Percentiles rank a stretch among this genome's conserved stretches.
These are phyloP conservation scores for Vanessa cardui DNA, from an alignment of 2,888 invertebrate species.

Conservation along the genomic window DNA sequence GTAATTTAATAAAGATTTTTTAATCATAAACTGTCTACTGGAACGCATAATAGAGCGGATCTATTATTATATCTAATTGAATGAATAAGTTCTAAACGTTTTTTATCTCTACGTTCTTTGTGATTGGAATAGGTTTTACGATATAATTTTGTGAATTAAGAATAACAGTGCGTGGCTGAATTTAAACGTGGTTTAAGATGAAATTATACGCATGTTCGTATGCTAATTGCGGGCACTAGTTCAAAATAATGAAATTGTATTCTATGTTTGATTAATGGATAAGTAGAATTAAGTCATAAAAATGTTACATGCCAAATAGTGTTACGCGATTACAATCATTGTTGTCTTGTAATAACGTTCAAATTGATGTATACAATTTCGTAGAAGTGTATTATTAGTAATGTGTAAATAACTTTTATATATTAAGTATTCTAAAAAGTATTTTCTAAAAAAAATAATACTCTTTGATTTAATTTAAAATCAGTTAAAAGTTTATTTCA, in stretches of 20 bases:
- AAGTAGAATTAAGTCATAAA: conserved; percentile 1
- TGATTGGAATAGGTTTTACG: too few species aligned
- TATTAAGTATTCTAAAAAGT: background rate
- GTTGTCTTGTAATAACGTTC: background rate
- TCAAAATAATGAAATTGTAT: conserved; percentile 4
- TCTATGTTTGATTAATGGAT: conserved; percentile 11
- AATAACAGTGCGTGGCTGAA: too few species aligned
- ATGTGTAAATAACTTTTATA: background rate
- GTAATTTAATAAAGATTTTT: too few species aligned
- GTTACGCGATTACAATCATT: background rate
- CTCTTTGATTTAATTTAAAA: too few species aligned
- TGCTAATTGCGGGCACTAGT: background rate
- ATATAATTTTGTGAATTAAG: too few species aligned
- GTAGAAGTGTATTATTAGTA: background rate
- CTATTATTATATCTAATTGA: too few species aligned
- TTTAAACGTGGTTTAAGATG: background rate
- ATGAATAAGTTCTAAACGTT: too few species aligned
- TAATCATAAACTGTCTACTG: too few species aligned
- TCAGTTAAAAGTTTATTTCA: too few species aligned
- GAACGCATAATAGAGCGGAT: too few species aligned
- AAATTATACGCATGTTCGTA: background rate
- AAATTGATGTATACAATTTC: background rate
- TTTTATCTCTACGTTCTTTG: too few species aligned
- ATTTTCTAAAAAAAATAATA: background rate
- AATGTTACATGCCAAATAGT: conserved; percentile 14